A percentile compares a stretch with the other conserved stretches of the same genome.
Conservation (phyloP, 2,113 vertebrate genomes). For the Dasypus novemcinctus region DNA sequence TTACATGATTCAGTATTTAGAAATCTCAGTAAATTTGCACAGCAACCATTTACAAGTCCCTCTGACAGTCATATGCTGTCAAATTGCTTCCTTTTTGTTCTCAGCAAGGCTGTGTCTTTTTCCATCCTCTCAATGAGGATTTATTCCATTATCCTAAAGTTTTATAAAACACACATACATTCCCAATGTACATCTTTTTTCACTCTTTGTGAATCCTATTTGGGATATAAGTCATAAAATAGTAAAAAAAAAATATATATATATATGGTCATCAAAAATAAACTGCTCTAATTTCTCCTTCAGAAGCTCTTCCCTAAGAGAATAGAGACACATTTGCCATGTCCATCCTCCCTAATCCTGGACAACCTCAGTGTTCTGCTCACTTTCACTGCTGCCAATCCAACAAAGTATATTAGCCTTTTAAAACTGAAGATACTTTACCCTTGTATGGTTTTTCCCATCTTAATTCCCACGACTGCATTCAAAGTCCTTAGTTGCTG, state of each 20-base stretch:
- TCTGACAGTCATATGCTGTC: not conserved
- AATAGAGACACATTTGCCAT: not conserved
- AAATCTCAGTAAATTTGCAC: not conserved
- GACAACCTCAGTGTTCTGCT: not conserved
- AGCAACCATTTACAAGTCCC: not conserved
- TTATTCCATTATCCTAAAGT: slow-evolving; percentile 35
- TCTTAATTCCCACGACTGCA: not conserved
- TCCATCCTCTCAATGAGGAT: not conserved
- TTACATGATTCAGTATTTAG: not conserved
- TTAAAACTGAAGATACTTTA: not conserved
- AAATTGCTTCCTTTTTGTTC: not conserved
- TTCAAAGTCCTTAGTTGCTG: not conserved
- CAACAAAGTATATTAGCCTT: not conserved
- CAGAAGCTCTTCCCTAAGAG: not conserved
- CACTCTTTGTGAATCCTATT: not conserved
- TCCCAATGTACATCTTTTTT: not conserved
- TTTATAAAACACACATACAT: not conserved
- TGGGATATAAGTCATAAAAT: not conserved
- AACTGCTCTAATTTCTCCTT: not conserved
- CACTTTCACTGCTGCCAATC: not conserved
- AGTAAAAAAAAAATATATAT: not conserved
- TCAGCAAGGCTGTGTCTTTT: not conserved
- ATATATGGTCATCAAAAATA: not conserved
- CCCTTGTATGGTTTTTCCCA: not conserved
- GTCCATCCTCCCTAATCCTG: not conserved